phyloP scores from a whole-genome alignment of 2,797 vertebrate genomes.

The Pangasius sanitwongsei region DNA sequence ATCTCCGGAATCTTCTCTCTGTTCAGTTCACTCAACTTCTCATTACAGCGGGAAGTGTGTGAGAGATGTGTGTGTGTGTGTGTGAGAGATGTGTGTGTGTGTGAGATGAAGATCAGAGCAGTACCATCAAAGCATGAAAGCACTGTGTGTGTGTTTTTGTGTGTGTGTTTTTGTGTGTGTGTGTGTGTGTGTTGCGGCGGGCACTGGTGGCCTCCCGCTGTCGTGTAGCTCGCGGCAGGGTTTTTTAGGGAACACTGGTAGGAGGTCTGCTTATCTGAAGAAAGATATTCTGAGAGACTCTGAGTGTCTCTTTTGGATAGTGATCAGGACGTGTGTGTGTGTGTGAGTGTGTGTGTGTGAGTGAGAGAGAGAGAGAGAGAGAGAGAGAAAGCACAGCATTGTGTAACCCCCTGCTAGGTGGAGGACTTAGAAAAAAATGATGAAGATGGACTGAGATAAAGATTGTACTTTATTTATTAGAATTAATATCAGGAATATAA shows the following conservation, averaged over 20 bases:
- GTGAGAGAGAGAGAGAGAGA: background rate
- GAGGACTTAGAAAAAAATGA: background rate
- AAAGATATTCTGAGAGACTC: slow-evolving; percentile 20
- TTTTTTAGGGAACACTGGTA: slow-evolving; percentile 13
- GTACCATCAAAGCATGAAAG: background rate
- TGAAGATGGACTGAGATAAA: background rate
- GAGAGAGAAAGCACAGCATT: background rate
- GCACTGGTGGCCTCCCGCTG: slow-evolving; percentile 29
- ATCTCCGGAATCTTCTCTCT: background rate
- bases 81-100: background rate
- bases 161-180: background rate
- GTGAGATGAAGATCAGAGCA: background rate
- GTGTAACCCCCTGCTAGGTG: slow-evolving; percentile 28
- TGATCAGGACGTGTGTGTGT: slow-evolving; percentile 11
- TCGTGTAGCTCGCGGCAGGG: slow-evolving; percentile 25
- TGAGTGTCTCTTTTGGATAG: slow-evolving; percentile 22
- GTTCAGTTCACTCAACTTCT: background rate
- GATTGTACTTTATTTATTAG: background rate
- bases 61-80: background rate
- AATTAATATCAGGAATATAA: background rate
- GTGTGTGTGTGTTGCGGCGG: background rate
- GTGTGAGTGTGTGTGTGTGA: slow-evolving; percentile 25
- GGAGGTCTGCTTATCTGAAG: slow-evolving; percentile 35
- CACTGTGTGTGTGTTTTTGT: background rate
- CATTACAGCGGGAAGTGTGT: background rate